These are phyloP conservation scores for Ips nitidus DNA, from an alignment of 1,140 invertebrate species.

Conservation along the genomic window DNA sequence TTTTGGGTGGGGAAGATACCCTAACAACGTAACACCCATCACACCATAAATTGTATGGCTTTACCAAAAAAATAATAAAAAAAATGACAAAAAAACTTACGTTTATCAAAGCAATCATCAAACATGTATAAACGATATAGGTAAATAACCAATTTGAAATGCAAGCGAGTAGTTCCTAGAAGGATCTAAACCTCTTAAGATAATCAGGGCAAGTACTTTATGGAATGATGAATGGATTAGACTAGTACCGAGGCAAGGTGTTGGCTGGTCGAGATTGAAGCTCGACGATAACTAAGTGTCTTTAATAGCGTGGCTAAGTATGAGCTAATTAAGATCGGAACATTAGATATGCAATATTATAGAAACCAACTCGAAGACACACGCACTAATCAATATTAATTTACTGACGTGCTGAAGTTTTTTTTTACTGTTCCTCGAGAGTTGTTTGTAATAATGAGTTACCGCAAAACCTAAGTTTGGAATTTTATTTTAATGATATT, in stretches of 20 bases:
- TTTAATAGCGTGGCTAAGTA: slow-evolving; percentile 45
- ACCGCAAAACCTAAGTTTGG: background rate
- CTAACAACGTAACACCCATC: no score
- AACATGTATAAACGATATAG: no score
- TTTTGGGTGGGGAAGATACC: no score
- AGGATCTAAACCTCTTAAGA: background rate
- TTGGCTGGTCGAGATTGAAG: slow-evolving; percentile 9
- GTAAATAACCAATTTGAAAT: no score
- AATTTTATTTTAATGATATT: background rate
- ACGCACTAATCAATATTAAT: slow-evolving; percentile 36
- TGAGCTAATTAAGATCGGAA: slow-evolving; percentile 48
- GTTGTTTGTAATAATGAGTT: slow-evolving; percentile 29
- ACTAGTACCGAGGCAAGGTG: background rate
- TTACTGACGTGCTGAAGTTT: slow-evolving; percentile 30
- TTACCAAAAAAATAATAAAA: no score
- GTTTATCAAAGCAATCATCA: no score
- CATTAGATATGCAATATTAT: slow-evolving; percentile 44
- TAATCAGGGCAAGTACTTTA: background rate
- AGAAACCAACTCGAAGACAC: slow-evolving; percentile 28
- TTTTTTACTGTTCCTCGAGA: slow-evolving; percentile 12
- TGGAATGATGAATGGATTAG: slow-evolving; percentile 2
- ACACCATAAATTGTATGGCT: no score
- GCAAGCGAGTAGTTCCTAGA: background rate
- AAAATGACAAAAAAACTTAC: no score
- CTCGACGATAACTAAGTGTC: slow-evolving; percentile 48